These are phyloP conservation scores for Anser brachyrhynchus DNA, from an alignment of 2,113 vertebrate genomes.

Conservation along the genomic window DNA sequence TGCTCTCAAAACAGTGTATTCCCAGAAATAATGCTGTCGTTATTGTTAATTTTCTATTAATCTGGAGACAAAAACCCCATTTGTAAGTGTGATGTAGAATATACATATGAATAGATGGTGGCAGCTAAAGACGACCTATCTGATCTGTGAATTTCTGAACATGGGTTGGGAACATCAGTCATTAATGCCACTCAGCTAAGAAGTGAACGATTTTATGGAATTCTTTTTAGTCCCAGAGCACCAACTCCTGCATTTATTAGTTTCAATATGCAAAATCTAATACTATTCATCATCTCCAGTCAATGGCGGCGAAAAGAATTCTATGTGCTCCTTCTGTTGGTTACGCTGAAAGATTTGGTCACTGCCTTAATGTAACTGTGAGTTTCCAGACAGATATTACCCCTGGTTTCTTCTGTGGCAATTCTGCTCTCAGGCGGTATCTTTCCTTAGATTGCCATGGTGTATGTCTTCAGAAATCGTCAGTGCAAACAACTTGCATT, in stretches of 20 bases:
- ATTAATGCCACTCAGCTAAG: constrained; percentile 26
- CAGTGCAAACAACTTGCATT: not conserved
- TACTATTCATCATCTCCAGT: constrained; percentile 37
- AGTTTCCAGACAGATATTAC: not conserved
- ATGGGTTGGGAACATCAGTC: constrained; percentile 32
- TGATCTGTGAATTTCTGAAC: constrained; percentile 41
- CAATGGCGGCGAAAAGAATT: not conserved
- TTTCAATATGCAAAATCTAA: constrained; percentile 52
- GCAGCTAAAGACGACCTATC: constrained; percentile 48
- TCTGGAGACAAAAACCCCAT: constrained; percentile 28
- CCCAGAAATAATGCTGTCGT: not conserved
- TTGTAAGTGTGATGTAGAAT: constrained; percentile 41
- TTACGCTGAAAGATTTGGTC: not conserved
- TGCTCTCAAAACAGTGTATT: not conserved
- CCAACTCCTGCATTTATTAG: constrained; percentile 48
- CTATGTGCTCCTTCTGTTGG: not conserved
- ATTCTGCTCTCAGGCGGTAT: not conserved
- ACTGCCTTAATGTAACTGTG: not conserved
- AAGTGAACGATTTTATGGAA: constrained; percentile 34
- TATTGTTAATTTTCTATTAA: constrained; percentile 4
- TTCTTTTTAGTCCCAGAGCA: constrained; percentile 49
- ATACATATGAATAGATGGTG: constrained; percentile 42
- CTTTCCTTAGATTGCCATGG: not conserved
- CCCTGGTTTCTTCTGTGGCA: not conserved
- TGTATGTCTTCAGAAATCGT: not conserved